phyloP scores from a whole-genome alignment of 2,888 invertebrate genomes.

The Orchestes rusci region DNA sequence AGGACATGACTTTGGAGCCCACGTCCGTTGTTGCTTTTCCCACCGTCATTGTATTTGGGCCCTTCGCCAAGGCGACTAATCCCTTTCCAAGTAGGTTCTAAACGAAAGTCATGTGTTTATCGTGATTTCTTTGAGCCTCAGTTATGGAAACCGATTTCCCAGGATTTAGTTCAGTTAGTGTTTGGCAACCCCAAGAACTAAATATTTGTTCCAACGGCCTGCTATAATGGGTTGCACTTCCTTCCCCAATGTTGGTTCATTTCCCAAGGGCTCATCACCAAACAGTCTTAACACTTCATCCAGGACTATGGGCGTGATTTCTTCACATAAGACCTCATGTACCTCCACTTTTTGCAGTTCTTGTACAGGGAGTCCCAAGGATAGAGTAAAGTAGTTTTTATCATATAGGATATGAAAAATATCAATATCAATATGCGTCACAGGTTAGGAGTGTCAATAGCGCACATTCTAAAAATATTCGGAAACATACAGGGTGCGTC shows the following conservation, averaged over 20 bases:
- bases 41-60: not conserved
- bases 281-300: not conserved
- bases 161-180: not conserved
- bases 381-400: no score
- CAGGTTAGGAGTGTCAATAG: no score
- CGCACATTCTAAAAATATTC: no score
- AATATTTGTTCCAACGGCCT: not conserved
- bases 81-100: not conserved
- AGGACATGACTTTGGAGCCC: not conserved
- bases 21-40: not conserved
- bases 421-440: no score
- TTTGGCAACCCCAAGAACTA: not conserved
- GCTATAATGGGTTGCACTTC: not conserved
- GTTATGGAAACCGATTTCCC: not conserved
- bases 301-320: not conserved
- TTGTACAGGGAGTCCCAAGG: no score
- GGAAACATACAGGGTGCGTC: no score
- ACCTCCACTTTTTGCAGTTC: no score
- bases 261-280: not conserved
- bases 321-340: not conserved
- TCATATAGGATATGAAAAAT: no score
- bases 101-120: not conserved
- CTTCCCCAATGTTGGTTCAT: not conserved
- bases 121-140: not conserved
- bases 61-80: not conserved